Evolutionary conservation across 2,888 invertebrate species (phyloP).

Genomic region (Dugesia japonica): DNA sequence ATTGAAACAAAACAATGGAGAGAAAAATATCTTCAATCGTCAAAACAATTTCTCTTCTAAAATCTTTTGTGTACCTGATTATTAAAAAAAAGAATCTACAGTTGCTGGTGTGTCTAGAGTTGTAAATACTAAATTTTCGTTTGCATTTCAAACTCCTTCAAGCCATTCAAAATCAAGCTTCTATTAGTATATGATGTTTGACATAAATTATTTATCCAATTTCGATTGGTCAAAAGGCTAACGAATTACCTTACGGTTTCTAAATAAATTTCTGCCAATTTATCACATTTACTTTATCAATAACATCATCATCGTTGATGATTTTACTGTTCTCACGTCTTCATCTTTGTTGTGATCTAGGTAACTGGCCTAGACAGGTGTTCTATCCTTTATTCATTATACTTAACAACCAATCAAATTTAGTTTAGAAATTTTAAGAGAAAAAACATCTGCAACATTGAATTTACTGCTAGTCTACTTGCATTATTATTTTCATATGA

Average conservation of each 20-base stretch:
- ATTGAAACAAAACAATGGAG: slow-evolving; percentile 20
- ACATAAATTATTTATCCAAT: slow-evolving; percentile 1
- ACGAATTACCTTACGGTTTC: neutral
- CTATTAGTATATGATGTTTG: slow-evolving; percentile 15
- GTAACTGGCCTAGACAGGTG: slow-evolving; percentile 11
- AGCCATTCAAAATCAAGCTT: slow-evolving; percentile 20
- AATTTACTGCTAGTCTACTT: neutral
- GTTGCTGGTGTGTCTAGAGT: slow-evolving; percentile 1
- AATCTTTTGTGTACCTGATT: slow-evolving; percentile 14
- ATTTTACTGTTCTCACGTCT: neutral
- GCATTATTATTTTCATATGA: neutral
- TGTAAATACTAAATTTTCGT: slow-evolving; percentile 4
- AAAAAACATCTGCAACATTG: neutral
- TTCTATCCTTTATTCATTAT: neutral
- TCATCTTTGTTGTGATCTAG: slow-evolving; percentile 5
- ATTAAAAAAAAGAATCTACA: slow-evolving; percentile 17
- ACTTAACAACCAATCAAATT: neutral
- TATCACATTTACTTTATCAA: neutral
- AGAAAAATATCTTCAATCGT: slow-evolving; percentile 13
- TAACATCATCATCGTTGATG: neutral
- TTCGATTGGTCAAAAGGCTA: neutral
- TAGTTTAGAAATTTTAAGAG: neutral
- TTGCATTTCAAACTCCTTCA: slow-evolving; percentile 20
- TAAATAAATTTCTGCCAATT: slow-evolving; percentile 5
- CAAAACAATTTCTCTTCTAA: slow-evolving; percentile 5